These are phyloP conservation scores for Lasioglossum leucozonium DNA, from an alignment of 2,888 invertebrate species.

Conservation along the genomic window DNA sequence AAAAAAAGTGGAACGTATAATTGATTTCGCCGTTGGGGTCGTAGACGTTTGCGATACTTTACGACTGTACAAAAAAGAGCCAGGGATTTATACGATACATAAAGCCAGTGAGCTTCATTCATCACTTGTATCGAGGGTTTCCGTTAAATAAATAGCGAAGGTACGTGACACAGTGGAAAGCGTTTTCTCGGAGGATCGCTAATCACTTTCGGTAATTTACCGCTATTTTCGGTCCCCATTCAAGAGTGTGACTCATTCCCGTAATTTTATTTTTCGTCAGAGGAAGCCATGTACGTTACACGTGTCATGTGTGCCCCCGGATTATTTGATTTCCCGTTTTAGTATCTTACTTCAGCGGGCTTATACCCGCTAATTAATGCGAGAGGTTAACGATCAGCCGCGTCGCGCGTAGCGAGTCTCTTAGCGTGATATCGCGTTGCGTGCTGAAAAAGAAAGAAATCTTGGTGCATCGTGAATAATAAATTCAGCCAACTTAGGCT, in stretches of 20 bases:
- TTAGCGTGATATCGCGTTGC: conserved; percentile 43
- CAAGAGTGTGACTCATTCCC: conserved; percentile 41
- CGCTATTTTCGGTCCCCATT: not conserved
- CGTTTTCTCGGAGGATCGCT: not conserved
- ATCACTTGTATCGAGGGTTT: not conserved
- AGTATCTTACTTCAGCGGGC: not conserved
- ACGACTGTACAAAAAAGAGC: not conserved
- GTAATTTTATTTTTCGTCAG: not conserved
- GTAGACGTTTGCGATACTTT: not conserved
- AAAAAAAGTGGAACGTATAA: not conserved
- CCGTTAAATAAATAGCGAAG: not conserved
- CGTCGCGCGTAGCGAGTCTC: not conserved
- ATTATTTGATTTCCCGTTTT: conserved; percentile 14
- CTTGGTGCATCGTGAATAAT: not conserved
- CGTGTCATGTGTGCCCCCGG: not conserved
- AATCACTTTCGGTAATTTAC: not conserved
- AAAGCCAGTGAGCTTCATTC: not conserved
- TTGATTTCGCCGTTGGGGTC: not conserved
- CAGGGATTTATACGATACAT: not conserved
- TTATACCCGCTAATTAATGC: conserved; percentile 35
- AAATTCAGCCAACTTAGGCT: not conserved
- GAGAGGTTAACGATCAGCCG: conserved; percentile 33
- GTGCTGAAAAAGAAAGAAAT: not conserved
- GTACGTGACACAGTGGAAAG: not conserved
- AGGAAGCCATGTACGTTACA: not conserved